A percentile compares a stretch with the other conserved stretches of the same genome.
These are phyloP conservation scores for Myoxocephalus aenaeus DNA, from an alignment of 2,797 vertebrate genomes.

Conservation along the genomic window DNA sequence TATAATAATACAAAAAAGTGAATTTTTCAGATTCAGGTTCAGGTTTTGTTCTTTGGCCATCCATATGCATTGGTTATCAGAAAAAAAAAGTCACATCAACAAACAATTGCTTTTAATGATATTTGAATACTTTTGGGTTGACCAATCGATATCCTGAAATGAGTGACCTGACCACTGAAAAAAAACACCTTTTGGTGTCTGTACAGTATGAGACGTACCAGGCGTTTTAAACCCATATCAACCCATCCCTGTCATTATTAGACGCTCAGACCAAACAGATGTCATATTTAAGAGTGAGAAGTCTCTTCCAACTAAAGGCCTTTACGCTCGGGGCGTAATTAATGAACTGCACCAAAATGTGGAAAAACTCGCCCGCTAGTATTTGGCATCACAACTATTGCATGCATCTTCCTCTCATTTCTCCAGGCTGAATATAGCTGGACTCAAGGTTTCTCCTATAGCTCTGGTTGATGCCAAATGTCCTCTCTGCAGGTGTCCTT, in stretches of 20 bases:
- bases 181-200: not conserved
- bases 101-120: too few relatives aligned
- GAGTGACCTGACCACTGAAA: not conserved
- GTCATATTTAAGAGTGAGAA: not conserved
- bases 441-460: slow-evolving; percentile 43
- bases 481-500: slow-evolving; percentile 66
- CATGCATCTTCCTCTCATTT: slow-evolving; percentile 25
- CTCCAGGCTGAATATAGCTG: slow-evolving; percentile 35
- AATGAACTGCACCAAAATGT: too few relatives aligned
- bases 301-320: not conserved
- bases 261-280: not conserved
- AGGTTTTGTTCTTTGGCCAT: too few relatives aligned
- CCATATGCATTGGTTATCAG: not conserved
- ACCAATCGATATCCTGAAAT: not conserved
- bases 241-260: not conserved
- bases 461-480: slow-evolving; percentile 53
- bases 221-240: not conserved
- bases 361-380: too few relatives aligned
- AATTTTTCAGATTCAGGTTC: not conserved
- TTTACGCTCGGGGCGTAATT: too few relatives aligned
- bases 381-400: not conserved
- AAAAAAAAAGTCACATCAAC: not conserved
- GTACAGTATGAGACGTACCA: not conserved
- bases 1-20: too few relatives aligned
- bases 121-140: not conserved